These are phyloP conservation scores for Aotus griseimembra DNA, from an alignment of 2,797 vertebrate species.

Conservation along the genomic window DNA sequence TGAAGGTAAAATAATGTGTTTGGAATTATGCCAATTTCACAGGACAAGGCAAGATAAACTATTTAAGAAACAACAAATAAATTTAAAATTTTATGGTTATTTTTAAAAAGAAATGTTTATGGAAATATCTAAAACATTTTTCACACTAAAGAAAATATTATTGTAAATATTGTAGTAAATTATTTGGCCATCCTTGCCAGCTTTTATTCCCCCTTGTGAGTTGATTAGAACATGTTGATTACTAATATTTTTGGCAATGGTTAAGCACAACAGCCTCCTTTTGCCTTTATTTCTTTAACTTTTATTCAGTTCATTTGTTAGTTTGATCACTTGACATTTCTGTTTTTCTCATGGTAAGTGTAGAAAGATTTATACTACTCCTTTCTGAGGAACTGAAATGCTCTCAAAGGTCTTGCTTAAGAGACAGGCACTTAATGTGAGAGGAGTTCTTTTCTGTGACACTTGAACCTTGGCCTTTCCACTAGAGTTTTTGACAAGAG, in stretches of 20 bases:
- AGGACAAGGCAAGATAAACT: background rate
- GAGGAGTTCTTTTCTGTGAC: slow-evolving; percentile 54
- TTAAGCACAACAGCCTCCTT: background rate
- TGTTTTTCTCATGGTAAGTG: background rate
- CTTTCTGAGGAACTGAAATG: background rate
- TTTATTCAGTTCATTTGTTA: slow-evolving; percentile 13
- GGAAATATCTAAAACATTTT: background rate
- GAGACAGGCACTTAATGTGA: slow-evolving; percentile 43
- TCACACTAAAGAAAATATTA: background rate
- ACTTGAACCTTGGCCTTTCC: slow-evolving; percentile 64
- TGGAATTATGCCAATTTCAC: background rate
- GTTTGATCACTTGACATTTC: background rate
- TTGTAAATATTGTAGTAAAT: background rate
- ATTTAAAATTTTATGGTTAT: background rate
- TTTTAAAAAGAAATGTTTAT: background rate
- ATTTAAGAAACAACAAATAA: background rate
- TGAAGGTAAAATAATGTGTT: background rate
- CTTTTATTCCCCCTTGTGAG: background rate
- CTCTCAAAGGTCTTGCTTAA: slow-evolving; percentile 23
- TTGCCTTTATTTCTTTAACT: background rate
- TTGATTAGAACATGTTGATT: background rate
- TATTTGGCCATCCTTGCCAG: background rate
- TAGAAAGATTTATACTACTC: background rate
- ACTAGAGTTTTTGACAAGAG: slow-evolving; percentile 59
- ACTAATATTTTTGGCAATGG: background rate